Percentiles rank a stretch among this genome's conserved stretches.
Evolutionary conservation across 1,140 invertebrate species (phyloP).

Genomic region (Ceratosolen fusciceps): DNA sequence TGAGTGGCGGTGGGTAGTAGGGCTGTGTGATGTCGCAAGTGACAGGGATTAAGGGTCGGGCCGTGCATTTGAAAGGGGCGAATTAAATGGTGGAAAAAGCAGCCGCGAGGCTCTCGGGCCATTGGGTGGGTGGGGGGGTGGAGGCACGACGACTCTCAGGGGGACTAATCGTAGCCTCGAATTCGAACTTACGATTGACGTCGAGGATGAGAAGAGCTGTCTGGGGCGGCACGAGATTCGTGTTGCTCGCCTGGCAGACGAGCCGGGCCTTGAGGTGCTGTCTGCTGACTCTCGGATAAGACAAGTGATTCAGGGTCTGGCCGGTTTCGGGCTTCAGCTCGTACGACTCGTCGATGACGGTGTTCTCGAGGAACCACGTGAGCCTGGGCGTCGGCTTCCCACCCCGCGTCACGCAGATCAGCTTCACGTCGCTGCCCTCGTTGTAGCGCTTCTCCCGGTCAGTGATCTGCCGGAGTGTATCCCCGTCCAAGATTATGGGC

Average conservation of each 20-base stretch:
- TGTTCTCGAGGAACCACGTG: conserved; percentile 88
- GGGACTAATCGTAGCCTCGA: too few species aligned
- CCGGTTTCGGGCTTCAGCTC: conserved; percentile 77
- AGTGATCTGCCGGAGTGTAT: conserved; percentile 65
- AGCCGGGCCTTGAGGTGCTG: conserved; percentile 84
- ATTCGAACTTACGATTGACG: conserved; percentile 84
- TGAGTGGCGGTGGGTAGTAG: too few species aligned
- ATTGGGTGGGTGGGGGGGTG: too few species aligned
- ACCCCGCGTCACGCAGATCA: conserved; percentile 75
- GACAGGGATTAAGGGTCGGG: too few species aligned
- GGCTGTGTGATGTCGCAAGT: too few species aligned
- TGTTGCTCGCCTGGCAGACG: conserved; percentile 89
- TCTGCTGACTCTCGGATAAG: conserved; percentile 80
- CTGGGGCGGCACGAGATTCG: conserved; percentile 82
- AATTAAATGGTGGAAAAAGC: too few species aligned
- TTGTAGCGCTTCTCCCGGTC: conserved; percentile 73
- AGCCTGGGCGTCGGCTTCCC: conserved; percentile 84
- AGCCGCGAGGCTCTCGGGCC: too few species aligned
- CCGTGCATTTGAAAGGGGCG: too few species aligned
- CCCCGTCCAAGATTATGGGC: conserved; percentile 73
- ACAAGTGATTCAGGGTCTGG: conserved; percentile 82
- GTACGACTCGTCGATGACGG: conserved; percentile 86
- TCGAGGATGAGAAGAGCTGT: conserved; percentile 84
- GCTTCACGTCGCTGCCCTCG: conserved; percentile 73
- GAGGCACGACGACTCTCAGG: too few species aligned